A percentile compares a stretch with the other conserved stretches of the same genome.
phyloP scores from a whole-genome alignment of 2,888 invertebrate species.

The Oscheius onirici region DNA sequence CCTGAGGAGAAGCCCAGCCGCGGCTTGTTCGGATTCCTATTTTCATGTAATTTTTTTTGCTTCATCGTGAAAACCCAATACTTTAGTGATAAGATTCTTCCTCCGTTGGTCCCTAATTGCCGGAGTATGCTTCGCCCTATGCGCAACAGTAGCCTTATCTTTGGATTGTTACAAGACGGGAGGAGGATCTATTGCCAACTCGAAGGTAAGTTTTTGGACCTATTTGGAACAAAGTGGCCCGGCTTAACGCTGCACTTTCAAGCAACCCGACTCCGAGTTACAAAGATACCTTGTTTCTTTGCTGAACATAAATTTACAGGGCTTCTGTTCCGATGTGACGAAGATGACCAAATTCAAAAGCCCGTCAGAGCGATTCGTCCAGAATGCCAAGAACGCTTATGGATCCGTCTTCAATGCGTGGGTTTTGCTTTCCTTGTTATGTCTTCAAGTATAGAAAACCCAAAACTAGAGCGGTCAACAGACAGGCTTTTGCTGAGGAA shows the following conservation, averaged over 20 bases:
- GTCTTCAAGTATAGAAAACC: background rate
- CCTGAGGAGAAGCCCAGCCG: background rate
- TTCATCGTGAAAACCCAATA: background rate
- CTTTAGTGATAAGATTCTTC: constrained; percentile 12
- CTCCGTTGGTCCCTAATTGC: constrained; percentile 4
- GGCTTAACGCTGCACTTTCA: too few species aligned
- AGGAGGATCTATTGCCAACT: constrained; percentile 38
- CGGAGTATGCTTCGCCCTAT: background rate
- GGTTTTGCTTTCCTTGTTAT: background rate
- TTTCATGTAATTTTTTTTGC: background rate
- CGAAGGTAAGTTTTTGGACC: constrained; percentile 8
- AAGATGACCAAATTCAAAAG: constrained; percentile 31
- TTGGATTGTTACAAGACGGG: constrained; percentile 33
- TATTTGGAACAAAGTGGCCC: too few species aligned
- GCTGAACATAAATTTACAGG: constrained; percentile 2
- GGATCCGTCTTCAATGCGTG: constrained; percentile 38
- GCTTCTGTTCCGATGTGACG: constrained; percentile 46
- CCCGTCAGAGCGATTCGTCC: constrained; percentile 38
- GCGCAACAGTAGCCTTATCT: constrained; percentile 10
- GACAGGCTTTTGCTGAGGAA: too few species aligned
- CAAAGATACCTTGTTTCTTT: background rate
- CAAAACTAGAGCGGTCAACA: too few species aligned
- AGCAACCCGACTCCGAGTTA: too few species aligned
- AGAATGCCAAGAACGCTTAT: constrained; percentile 36
- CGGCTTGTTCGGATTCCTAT: constrained; percentile 2